Percentiles rank a stretch among this genome's conserved stretches.
Conservation (phyloP, 1,140 invertebrate genomes). For the Sycophaga agraensis region DNA sequence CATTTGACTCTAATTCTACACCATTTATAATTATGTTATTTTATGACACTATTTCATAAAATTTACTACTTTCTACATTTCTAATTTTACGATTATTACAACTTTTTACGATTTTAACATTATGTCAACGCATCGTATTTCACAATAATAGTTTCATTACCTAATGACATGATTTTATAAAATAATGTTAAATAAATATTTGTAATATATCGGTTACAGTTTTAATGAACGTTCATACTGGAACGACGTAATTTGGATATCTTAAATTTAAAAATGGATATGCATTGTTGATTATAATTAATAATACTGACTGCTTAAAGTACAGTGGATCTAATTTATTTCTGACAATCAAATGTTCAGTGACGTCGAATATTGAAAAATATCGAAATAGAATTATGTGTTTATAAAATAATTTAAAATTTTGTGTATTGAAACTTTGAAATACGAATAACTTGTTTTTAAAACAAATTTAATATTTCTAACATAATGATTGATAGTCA, state of each 20-base stretch:
- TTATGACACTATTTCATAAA: conserved; percentile 31
- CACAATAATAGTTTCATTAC: conserved; percentile 27
- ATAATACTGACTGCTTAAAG: conserved; percentile 54
- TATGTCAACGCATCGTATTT: conserved; percentile 40
- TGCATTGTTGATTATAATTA: conserved; percentile 52
- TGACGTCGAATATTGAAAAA: background rate
- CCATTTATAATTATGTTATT: conserved; percentile 26
- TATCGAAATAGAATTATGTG: background rate
- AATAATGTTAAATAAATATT: conserved; percentile 42
- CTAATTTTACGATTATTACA: conserved; percentile 37
- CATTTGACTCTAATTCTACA: conserved; percentile 34
- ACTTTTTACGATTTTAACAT: conserved; percentile 38
- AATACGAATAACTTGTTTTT: no score
- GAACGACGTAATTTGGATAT: conserved; percentile 33
- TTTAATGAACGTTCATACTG: conserved; percentile 35
- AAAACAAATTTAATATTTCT: no score
- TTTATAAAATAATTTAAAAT: no score
- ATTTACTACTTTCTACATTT: conserved; percentile 25
- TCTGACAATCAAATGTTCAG: background rate
- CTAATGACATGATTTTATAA: conserved; percentile 38
- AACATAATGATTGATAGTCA: no score
- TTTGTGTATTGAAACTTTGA: no score
- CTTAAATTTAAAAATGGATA: conserved; percentile 47
- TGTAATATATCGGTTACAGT: conserved; percentile 38
- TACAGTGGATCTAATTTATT: conserved; percentile 30